phyloP scores from a whole-genome alignment of 2,113 vertebrate species.

The Chionodraco myersi region DNA sequence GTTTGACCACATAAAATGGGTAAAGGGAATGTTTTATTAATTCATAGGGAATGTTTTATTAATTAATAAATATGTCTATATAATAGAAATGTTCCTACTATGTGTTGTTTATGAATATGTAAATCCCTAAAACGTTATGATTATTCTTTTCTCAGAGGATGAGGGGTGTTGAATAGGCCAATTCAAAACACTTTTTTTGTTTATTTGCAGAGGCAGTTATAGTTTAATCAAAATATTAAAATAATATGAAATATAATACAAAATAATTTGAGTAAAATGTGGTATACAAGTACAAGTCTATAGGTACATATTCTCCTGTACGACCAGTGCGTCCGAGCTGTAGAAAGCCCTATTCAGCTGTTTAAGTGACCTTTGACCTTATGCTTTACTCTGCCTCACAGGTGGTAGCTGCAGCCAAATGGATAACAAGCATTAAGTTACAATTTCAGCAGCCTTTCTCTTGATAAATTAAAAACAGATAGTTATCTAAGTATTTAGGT shows the following conservation, averaged over 20 bases:
- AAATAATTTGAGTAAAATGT: too few relatives aligned
- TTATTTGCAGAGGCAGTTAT: too few relatives aligned
- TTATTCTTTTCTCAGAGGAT: neutral
- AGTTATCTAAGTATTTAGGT: neutral
- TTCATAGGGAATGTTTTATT: conserved; percentile 7
- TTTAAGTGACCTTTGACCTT: conserved; percentile 54
- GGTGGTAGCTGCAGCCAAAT: conserved; percentile 14
- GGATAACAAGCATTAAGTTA: conserved; percentile 10
- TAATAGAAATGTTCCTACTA: neutral
- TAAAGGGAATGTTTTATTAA: neutral
- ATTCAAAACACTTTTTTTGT: too few relatives aligned
- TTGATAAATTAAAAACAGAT: too few relatives aligned
- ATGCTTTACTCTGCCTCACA: conserved; percentile 32
- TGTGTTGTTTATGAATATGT: neutral
- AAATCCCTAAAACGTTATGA: neutral
- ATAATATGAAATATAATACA: too few relatives aligned
- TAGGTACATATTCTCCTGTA: too few relatives aligned
- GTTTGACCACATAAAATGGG: neutral
- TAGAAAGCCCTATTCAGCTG: conserved; percentile 56
- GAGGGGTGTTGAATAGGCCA: neutral
- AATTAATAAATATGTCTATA: conserved; percentile 28
- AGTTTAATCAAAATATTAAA: too few relatives aligned
- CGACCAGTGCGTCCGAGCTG: conserved; percentile 21
- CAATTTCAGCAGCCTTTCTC: conserved; percentile 6
- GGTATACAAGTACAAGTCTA: too few relatives aligned